phyloP scores from a whole-genome alignment of 2,113 vertebrate species.

The Anolis sagrei region DNA sequence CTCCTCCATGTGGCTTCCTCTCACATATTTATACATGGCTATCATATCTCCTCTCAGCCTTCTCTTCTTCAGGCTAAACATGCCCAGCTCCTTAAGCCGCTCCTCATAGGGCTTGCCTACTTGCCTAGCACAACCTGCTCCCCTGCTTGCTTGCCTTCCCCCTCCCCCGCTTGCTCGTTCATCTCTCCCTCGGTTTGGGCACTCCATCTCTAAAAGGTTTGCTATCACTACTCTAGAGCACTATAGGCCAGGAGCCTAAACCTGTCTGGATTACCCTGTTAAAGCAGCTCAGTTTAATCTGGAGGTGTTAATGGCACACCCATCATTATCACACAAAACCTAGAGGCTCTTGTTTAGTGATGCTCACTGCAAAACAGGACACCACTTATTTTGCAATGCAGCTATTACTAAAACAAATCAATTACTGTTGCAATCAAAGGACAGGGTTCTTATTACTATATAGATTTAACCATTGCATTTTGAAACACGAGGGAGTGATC shows the following conservation, averaged over 20 bases:
- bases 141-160: too few species aligned
- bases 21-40: too few species aligned
- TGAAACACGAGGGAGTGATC: slow-evolving; percentile 43
- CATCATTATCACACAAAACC: not conserved
- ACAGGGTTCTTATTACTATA: slow-evolving; percentile 19
- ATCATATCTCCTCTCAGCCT: too few species aligned
- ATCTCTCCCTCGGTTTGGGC: too few species aligned
- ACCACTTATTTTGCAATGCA: not conserved
- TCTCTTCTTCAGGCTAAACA: too few species aligned
- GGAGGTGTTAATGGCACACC: not conserved
- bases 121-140: too few species aligned
- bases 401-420: not conserved
- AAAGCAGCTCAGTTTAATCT: not conserved
- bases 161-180: too few species aligned
- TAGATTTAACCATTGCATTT: slow-evolving; percentile 41
- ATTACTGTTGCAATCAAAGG: not conserved
- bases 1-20: too few species aligned
- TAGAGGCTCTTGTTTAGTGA: not conserved
- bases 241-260: not conserved
- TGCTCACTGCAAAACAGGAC: not conserved
- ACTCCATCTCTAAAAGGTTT: not conserved
- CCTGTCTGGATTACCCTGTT: not conserved
- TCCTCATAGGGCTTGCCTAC: too few species aligned
- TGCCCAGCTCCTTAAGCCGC: too few species aligned
- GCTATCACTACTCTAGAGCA: not conserved